Percentiles rank a stretch among this genome's conserved stretches.
phyloP scores from a whole-genome alignment of 2,113 vertebrate species.

The Clupea harengus region DNA sequence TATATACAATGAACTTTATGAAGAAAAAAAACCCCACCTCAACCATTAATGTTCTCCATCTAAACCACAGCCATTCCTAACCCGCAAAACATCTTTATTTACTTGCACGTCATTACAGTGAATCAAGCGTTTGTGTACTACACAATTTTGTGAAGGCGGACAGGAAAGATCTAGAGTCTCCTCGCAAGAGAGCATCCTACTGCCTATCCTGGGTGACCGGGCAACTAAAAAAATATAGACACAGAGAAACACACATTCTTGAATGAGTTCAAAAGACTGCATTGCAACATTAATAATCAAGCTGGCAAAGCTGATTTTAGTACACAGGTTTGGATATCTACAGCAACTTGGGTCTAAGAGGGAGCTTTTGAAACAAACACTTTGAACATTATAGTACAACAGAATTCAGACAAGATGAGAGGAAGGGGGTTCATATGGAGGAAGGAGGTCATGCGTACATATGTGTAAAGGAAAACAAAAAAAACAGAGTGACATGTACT shows the following conservation, averaged over 20 bases:
- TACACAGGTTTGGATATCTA: slow-evolving; percentile 24
- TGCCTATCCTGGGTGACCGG: slow-evolving; percentile 31
- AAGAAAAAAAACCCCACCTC: slow-evolving; percentile 23
- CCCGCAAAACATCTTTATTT: slow-evolving; percentile 49
- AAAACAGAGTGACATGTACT: slow-evolving; percentile 22
- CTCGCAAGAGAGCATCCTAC: slow-evolving; percentile 33
- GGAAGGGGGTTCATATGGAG: background rate
- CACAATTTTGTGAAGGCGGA: slow-evolving; percentile 35
- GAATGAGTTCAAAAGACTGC: slow-evolving; percentile 43
- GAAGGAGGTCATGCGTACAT: background rate
- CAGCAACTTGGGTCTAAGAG: background rate
- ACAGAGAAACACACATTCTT: slow-evolving; percentile 32
- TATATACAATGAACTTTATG: slow-evolving; percentile 69
- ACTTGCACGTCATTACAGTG: slow-evolving; percentile 40
- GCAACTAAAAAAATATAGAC: slow-evolving; percentile 35
- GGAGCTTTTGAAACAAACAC: background rate
- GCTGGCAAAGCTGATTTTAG: slow-evolving; percentile 35
- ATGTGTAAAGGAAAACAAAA: background rate
- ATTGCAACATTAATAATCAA: slow-evolving; percentile 37
- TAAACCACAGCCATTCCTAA: slow-evolving; percentile 47
- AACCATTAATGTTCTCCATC: slow-evolving; percentile 52
- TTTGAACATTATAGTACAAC: slow-evolving; percentile 3
- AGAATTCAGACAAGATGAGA: background rate
- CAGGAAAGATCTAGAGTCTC: slow-evolving; percentile 21
- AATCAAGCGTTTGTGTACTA: slow-evolving; percentile 33